Conservation (phyloP, 2,888 invertebrate species). For the Thalpophila matura region DNA sequence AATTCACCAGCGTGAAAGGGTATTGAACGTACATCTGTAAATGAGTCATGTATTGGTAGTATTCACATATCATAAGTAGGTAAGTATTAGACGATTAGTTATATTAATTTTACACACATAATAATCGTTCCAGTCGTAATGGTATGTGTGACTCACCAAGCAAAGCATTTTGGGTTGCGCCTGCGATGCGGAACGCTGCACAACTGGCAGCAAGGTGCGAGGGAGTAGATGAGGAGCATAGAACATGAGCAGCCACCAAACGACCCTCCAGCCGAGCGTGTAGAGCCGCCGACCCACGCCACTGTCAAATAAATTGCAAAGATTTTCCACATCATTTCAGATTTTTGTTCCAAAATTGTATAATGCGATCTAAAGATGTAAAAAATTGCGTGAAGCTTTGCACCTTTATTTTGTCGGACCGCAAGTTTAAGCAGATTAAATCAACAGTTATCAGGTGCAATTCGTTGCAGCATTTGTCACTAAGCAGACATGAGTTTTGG, state of each 20-base stretch:
- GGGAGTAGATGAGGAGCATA: slow-evolving; percentile 93
- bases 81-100: slow-evolving; percentile 38
- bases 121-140: slow-evolving; percentile 12
- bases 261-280: slow-evolving; percentile 94
- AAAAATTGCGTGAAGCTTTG: slow-evolving; percentile 68
- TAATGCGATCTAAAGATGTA: slow-evolving; percentile 54
- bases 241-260: slow-evolving; percentile 94
- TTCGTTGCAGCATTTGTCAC: slow-evolving; percentile 69
- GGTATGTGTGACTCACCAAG: slow-evolving; percentile 73
- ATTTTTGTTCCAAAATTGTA: slow-evolving; percentile 48
- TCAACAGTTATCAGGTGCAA: slow-evolving; percentile 69
- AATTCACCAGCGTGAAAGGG: slow-evolving; percentile 93
- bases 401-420: slow-evolving; percentile 57
- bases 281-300: slow-evolving; percentile 95
- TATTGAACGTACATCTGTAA: slow-evolving; percentile 94
- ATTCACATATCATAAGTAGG: no score
- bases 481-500: slow-evolving; percentile 55
- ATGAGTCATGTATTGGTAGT: slow-evolving; percentile 45
- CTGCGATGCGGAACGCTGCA: slow-evolving; percentile 95
- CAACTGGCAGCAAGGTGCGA: slow-evolving; percentile 94
- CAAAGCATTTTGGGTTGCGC: slow-evolving; percentile 91
- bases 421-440: slow-evolving; percentile 72
- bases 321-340: slow-evolving; percentile 42
- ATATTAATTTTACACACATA: slow-evolving; percentile 39
- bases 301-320: slow-evolving; percentile 87